Evolutionary conservation across 2,113 vertebrate genomes (phyloP).

Genomic region (Origma solitaria): DNA sequence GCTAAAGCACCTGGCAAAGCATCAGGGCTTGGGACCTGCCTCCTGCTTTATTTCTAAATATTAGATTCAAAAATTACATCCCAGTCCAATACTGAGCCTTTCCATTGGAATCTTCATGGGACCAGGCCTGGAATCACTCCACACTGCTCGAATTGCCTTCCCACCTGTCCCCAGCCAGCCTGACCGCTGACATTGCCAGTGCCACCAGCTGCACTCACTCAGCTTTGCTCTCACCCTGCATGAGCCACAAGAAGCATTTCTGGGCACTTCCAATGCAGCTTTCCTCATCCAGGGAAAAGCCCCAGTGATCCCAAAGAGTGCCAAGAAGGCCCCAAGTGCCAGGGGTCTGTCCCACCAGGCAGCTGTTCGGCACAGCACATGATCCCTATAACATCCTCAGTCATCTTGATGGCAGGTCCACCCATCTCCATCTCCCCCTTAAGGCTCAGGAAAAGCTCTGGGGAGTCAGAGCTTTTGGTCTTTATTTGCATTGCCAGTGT

Average conservation of each 20-base stretch:
- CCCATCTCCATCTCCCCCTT: background rate
- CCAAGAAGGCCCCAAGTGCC: background rate
- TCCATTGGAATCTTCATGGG: background rate
- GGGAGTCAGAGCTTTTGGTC: background rate
- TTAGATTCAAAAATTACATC: background rate
- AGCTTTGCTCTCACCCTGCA: background rate
- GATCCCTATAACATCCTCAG: background rate
- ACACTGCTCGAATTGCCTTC: background rate
- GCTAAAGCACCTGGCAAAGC: background rate
- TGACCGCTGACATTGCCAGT: background rate
- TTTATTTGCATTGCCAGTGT: background rate
- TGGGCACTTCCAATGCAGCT: background rate
- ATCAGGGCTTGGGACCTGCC: background rate
- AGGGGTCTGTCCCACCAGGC: background rate
- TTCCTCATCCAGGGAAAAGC: background rate
- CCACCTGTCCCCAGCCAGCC: background rate
- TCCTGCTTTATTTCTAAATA: background rate
- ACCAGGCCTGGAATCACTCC: background rate
- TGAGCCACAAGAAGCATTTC: background rate
- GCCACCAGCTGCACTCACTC: background rate
- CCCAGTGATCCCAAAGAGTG: background rate
- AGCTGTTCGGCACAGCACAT: background rate
- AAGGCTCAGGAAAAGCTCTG: background rate
- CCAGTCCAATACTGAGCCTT: background rate
- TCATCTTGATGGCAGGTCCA: background rate